phyloP scores from a whole-genome alignment of 2,888 invertebrate species.

The Mantis religiosa region DNA sequence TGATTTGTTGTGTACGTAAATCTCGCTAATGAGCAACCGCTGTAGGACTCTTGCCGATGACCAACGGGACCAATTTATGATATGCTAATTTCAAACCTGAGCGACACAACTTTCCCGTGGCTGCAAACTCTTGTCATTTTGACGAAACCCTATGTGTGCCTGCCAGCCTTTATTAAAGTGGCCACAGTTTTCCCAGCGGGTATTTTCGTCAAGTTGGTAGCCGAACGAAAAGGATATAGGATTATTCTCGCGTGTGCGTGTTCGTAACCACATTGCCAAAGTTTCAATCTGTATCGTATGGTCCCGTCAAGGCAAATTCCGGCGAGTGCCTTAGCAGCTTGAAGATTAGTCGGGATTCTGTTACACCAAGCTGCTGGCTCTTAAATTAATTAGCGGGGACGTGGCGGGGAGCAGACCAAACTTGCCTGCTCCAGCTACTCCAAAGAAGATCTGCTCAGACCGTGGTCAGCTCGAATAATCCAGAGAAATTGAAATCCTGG shows the following conservation, averaged over 20 bases:
- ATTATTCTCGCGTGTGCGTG: not conserved
- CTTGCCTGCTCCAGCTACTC: not conserved
- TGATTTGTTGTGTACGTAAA: too few species aligned
- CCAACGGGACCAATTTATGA: too few species aligned
- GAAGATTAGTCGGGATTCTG: not conserved
- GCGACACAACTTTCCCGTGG: too few species aligned
- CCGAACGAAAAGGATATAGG: not conserved
- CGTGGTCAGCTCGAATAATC: not conserved
- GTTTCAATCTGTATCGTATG: not conserved
- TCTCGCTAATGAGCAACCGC: too few species aligned
- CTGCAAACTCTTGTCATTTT: not conserved
- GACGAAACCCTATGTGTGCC: not conserved
- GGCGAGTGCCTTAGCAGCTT: not conserved
- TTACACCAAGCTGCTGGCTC: not conserved
- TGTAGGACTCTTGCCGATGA: too few species aligned
- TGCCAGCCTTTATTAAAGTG: not conserved
- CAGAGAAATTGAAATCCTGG: not conserved
- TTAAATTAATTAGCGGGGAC: not conserved
- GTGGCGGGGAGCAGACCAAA: not conserved
- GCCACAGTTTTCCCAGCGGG: not conserved
- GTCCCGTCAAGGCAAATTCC: not conserved
- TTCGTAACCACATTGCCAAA: not conserved
- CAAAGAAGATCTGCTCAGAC: not conserved
- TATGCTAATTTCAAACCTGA: too few species aligned
- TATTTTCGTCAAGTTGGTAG: not conserved